Evolutionary conservation across 2,888 invertebrate species (phyloP).

Genomic region (Erynnis tages): DNA sequence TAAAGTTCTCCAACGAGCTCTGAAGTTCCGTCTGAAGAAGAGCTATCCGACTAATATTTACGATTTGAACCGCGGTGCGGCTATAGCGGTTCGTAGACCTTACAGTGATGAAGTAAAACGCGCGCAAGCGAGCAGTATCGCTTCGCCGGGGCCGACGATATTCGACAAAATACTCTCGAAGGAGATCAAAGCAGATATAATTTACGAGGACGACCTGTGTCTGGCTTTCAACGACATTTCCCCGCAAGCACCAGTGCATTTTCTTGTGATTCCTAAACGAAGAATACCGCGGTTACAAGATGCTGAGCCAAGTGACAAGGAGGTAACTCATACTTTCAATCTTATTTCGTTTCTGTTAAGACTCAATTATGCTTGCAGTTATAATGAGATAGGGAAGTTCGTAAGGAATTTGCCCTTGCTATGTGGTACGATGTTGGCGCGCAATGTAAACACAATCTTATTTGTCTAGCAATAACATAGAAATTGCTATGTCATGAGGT

Average conservation of each 20-base stretch:
- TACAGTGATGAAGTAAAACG: conserved; percentile 71
- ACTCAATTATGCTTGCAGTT: not conserved
- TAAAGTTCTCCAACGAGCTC: conserved; percentile 71
- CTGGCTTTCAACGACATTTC: conserved; percentile 90
- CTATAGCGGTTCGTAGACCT: conserved; percentile 61
- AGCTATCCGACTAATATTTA: conserved; percentile 74
- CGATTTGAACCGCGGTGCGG: conserved; percentile 65
- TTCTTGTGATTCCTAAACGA: conserved; percentile 91
- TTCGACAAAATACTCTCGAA: conserved; percentile 89
- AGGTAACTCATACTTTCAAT: conserved; percentile 47
- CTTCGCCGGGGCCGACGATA: conserved; percentile 80
- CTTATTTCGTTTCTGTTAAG: too few relatives aligned
- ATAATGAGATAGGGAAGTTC: conserved; percentile 13
- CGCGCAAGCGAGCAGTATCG: conserved; percentile 60
- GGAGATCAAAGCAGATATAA: conserved; percentile 89
- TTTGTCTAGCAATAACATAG: not conserved
- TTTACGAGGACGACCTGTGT: conserved; percentile 90
- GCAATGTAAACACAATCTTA: conserved; percentile 2
- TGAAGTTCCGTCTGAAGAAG: conserved; percentile 70
- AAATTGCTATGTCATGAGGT: not conserved
- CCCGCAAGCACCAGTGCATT: conserved; percentile 92
- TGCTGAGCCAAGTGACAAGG: conserved; percentile 81
- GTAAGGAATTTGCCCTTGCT: conserved; percentile 25
- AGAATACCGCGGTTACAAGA: conserved; percentile 85
- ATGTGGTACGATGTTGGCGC: not conserved